phyloP scores from a whole-genome alignment of 2,888 invertebrate species.

The Habroteleia sp. region DNA sequence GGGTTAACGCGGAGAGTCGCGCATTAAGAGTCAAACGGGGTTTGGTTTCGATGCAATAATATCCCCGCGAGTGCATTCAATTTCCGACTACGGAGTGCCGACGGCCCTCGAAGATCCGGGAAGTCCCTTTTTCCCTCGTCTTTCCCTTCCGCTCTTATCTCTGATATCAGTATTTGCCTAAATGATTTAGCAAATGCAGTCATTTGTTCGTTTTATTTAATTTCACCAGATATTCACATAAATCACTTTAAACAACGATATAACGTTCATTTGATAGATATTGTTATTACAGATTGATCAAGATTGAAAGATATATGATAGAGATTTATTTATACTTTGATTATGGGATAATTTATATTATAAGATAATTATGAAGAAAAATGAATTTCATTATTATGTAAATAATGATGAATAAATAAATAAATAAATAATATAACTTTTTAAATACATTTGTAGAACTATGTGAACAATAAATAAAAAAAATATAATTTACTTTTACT shows the following conservation, averaged over 20 bases:
- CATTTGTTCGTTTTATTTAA: conserved; percentile 48
- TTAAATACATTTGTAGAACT: too few species aligned
- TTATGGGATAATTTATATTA: too few species aligned
- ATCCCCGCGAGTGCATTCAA: conserved; percentile 69
- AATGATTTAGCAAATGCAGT: conserved; percentile 58
- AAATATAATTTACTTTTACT: conserved; percentile 28
- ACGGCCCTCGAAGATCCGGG: conserved; percentile 61
- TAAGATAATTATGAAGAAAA: neutral
- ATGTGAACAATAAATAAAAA: conserved; percentile 24
- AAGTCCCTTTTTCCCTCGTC: conserved; percentile 65
- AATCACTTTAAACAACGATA: conserved; percentile 52
- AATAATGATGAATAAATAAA: too few species aligned
- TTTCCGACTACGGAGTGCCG: conserved; percentile 68
- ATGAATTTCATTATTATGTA: neutral
- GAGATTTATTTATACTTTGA: too few species aligned
- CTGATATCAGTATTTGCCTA: conserved; percentile 47
- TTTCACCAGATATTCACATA: conserved; percentile 38
- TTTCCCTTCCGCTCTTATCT: conserved; percentile 55
- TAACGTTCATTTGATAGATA: conserved; percentile 21
- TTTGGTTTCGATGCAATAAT: conserved; percentile 68
- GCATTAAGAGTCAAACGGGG: conserved; percentile 67
- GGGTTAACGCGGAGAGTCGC: conserved; percentile 62
- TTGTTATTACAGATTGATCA: conserved; percentile 7
- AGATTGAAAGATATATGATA: too few species aligned
- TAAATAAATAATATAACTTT: too few species aligned